Evolutionary conservation across 2,797 vertebrate genomes (phyloP), one percentile per base, ranked within the genome.

Genomic region (Lateolabrax maculatus): DNA sequence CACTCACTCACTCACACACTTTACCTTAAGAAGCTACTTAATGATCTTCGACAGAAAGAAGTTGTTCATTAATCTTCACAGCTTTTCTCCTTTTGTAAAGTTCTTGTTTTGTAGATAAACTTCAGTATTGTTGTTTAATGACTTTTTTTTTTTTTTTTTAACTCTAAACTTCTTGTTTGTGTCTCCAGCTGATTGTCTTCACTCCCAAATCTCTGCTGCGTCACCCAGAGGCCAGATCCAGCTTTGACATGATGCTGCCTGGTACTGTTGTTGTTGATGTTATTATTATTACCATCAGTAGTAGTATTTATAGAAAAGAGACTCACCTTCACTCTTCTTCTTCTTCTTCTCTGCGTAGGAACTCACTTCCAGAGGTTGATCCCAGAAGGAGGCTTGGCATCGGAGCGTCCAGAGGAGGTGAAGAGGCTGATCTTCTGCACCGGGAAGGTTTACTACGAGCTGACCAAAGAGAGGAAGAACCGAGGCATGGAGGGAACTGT

Each of bases 121-220:
- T 5, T 61, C 21, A 4, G 1, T 64, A 1, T 34, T 36, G 19
- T 46, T 23, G 13, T 51, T 60, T 39, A 15, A 41, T 23, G 16
- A n/a, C 39, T 63, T 44, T 63, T 57, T 39, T 63, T 78, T 53
- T 65, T 19, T 18, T 9, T 55, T 18, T 12, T 7, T 6, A 56
- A 16, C 19, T n/a, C n/a, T 29, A 2, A 44, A 36, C 49, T 68
- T 84, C 75, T 68, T 80, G 36, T 84, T 27, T 52, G 49, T 79
- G 0, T 53, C 65, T 44, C 16, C 80, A 99, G 98, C 92, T 99
- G 67, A 98, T 99, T 15, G 77, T 99, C 93, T 98, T 98, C 94
- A 99, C 98, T 73, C 97, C 98, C 55, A 99, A 99, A 77, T 99
- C 98, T 0, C 95, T 99, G 80, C 94, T 99, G 79, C 97, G 98